phyloP scores from a whole-genome alignment of 1,140 invertebrate species.

The Spodoptera frugiperda region DNA sequence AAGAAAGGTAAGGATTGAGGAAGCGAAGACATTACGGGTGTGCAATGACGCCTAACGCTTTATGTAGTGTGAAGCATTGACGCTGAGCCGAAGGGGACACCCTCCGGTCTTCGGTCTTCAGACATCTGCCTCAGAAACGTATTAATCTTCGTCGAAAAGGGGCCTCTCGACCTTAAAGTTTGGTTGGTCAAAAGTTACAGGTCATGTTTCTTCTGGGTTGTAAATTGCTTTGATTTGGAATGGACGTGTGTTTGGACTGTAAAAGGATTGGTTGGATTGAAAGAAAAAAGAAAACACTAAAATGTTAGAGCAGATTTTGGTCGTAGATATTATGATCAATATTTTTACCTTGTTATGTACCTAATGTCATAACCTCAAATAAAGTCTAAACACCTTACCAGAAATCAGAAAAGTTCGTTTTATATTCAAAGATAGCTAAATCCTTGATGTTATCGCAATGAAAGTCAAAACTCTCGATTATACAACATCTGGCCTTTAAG shows the following conservation, averaged over 20 bases:
- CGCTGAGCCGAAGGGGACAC: constrained; percentile 47
- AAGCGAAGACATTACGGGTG: constrained; percentile 71
- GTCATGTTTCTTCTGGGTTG: constrained; percentile 9
- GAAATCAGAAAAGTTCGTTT: too few species aligned
- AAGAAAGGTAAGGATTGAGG: constrained; percentile 62
- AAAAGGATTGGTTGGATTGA: not conserved
- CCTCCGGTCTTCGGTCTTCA: constrained; percentile 47
- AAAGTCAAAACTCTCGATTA: not conserved
- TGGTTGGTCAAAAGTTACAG: constrained; percentile 38
- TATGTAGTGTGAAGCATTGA: constrained; percentile 80
- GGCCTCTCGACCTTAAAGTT: constrained; percentile 32
- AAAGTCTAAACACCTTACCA: too few species aligned
- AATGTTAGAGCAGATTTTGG: too few species aligned
- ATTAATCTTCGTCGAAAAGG: constrained; percentile 40
- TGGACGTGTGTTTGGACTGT: constrained; percentile 7
- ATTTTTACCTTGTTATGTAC: too few species aligned
- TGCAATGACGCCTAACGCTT: constrained; percentile 75
- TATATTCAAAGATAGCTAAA: not conserved
- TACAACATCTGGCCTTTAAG: constrained; percentile 3
- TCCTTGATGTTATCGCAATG: not conserved
- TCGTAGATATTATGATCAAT: too few species aligned
- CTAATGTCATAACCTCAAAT: too few species aligned
- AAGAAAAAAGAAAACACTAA: not conserved
- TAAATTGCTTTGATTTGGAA: constrained; percentile 24
- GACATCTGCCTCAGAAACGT: constrained; percentile 46